Base-by-base conservation (phyloP, 2,888 invertebrate genomes). In the Sminthurides aquaticus region DNA sequence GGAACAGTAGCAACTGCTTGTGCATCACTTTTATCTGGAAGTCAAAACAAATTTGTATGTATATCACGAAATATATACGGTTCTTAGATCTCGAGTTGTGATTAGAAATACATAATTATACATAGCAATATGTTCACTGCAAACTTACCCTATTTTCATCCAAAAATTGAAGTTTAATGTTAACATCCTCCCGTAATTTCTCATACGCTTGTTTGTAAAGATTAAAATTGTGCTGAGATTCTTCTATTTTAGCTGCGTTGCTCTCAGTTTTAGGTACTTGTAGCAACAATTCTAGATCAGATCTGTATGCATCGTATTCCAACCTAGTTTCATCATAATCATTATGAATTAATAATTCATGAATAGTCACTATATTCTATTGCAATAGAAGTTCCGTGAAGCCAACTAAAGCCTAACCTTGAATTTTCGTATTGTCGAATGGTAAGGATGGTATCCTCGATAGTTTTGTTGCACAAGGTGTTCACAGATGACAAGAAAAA, bases 21-120 rank as follows among this genome's bases (percentile, higher is more conserved):
- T 96, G 95, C 96, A 98, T 96, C 75, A 97, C 96, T 81, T 97
- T 96, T 76, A 96, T 90, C 93, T 97, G 81, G n/a, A 81, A 79
- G 29, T 72, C 68, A 54, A 49, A 60, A 57, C 5, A n/a, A n/a
- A n/a, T n/a, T n/a, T n/a, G n/a, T n/a, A n/a, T n/a, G n/a, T n/a
- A n/a, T n/a, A n/a, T 26, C 11, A 61, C n/a, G 54, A 1, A 26
- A 25, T 61, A 49, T 22, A 49, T 20, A 49, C n/a, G 8, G 8
- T 52, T 15, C 22, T 18, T 20, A 8, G 54, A 29, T 57, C 3
- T 25, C 24, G 15, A 48, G 27, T 22, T 34, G 22, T 57, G 3
- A 29, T n/a, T 57, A 29, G n/a, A 57, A 3, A 11, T 24, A n/a
- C n/a, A n/a, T n/a, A n/a, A n/a, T n/a, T n/a, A 15, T 5, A 8